These are phyloP conservation scores for Crambe crambe DNA, from an alignment of 37 sponge, comb jelly and placozoan species.

Conservation along the genomic window DNA sequence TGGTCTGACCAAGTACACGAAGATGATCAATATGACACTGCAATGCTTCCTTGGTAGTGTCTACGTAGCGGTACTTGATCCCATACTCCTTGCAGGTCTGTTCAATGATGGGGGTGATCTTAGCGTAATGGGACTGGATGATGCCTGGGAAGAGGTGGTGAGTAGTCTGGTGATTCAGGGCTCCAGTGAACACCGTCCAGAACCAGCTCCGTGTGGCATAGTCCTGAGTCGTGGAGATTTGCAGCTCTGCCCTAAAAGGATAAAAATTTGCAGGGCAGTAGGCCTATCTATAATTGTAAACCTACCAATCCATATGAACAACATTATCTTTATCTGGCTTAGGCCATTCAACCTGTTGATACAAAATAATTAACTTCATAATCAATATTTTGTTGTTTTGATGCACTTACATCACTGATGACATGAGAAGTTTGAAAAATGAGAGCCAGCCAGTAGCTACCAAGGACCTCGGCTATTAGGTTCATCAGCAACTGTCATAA, in stretches of 20 bases:
- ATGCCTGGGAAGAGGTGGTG: constrained; percentile 92
- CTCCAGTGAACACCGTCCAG: constrained; percentile 87
- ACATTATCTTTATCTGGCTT: constrained; percentile 80
- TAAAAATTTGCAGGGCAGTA: neutral
- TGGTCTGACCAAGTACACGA: constrained; percentile 68
- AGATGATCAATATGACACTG: constrained; percentile 86
- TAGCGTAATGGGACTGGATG: constrained; percentile 84
- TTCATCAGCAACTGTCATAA: constrained; percentile 54
- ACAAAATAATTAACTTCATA: neutral
- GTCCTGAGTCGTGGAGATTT: constrained; percentile 86
- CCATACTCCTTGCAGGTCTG: constrained; percentile 90
- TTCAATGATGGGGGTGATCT: constrained; percentile 84
- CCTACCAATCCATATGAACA: constrained; percentile 88
- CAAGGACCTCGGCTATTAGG: constrained; percentile 67
- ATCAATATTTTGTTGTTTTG: neutral
- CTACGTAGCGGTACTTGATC: constrained; percentile 80
- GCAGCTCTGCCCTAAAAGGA: constrained; percentile 83
- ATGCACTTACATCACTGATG: constrained; percentile 66
- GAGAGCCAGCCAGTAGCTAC: constrained; percentile 93
- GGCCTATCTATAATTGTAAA: neutral
- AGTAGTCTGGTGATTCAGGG: constrained; percentile 91
- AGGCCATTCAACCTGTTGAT: constrained; percentile 85
- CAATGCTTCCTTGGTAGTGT: constrained; percentile 81
- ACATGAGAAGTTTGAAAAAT: constrained; percentile 96
- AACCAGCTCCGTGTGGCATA: constrained; percentile 93